These are phyloP conservation scores for Pedetes capensis DNA, from an alignment of 2,113 vertebrate species.

Conservation along the genomic window DNA sequence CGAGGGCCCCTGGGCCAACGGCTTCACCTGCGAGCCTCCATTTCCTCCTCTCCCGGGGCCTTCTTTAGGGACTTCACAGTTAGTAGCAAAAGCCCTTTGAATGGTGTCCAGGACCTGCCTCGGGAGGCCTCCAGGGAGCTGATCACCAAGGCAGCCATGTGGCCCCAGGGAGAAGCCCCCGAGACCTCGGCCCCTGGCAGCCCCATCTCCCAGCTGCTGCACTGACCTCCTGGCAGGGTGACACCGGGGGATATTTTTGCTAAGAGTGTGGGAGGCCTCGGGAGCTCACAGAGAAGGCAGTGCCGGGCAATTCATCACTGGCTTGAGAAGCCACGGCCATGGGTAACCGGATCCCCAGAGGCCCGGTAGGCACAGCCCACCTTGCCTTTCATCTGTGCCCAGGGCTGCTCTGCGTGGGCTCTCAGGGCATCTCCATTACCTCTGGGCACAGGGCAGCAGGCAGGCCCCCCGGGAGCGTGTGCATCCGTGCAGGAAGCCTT, in stretches of 20 bases:
- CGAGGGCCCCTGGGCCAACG: not conserved
- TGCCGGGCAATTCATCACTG: constrained; percentile 44
- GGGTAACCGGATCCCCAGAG: constrained; percentile 30
- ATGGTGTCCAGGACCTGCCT: fast-evolving
- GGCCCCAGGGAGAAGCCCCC: not conserved
- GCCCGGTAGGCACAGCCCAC: not conserved
- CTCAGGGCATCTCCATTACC: not conserved
- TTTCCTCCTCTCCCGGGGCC: not conserved
- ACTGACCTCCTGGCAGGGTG: not conserved
- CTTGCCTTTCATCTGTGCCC: constrained; percentile 50
- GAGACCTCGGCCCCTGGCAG: not conserved
- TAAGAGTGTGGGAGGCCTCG: constrained; percentile 50
- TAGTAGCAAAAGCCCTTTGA: too few species aligned
- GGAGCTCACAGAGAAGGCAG: constrained; percentile 48
- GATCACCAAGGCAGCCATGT: not conserved
- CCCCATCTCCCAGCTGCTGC: not conserved
- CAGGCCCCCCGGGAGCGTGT: not conserved
- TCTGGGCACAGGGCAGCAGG: not conserved
- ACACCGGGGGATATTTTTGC: constrained; percentile 61
- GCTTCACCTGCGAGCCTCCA: not conserved
- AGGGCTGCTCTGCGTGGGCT: constrained; percentile 28
- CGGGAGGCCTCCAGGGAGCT: not conserved
- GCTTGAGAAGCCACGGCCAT: constrained; percentile 31
- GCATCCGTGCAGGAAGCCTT: not conserved
- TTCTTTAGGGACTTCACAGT: not conserved